Conservation (phyloP, 1,140 invertebrate species). For the Bemisia tabaci region DNA sequence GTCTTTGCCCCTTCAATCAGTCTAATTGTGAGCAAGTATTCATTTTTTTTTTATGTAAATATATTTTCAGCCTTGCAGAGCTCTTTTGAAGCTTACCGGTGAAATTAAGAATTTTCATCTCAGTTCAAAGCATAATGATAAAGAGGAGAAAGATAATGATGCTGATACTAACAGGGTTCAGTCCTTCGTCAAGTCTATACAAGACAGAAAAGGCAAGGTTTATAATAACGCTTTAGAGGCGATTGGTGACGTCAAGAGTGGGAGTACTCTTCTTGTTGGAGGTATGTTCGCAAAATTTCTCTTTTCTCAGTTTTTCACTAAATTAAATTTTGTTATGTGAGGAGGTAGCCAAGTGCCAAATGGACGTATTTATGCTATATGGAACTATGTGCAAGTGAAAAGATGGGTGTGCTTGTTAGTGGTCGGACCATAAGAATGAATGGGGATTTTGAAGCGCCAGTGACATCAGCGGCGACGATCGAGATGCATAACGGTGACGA, state of each 20-base stretch:
- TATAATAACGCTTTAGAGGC: constrained; percentile 18
- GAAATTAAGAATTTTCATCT: not conserved
- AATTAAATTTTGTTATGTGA: not conserved
- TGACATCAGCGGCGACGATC: too few relatives aligned
- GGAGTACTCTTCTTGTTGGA: constrained; percentile 22
- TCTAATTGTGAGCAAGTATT: too few relatives aligned
- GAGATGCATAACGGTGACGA: too few relatives aligned
- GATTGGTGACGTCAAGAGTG: constrained; percentile 22
- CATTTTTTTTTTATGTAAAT: too few relatives aligned
- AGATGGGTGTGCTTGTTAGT: too few relatives aligned
- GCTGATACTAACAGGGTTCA: not conserved
- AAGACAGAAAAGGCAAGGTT: constrained; percentile 13
- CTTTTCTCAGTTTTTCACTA: not conserved
- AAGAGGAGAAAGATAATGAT: not conserved
- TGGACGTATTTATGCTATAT: not conserved
- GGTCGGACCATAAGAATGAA: too few relatives aligned
- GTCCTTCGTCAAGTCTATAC: not conserved
- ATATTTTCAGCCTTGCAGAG: not conserved
- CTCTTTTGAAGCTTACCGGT: not conserved
- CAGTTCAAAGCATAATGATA: not conserved
- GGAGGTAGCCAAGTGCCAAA: not conserved
- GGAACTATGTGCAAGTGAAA: too few relatives aligned
- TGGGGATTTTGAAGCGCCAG: too few relatives aligned
- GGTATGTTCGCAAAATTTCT: constrained; percentile 14
- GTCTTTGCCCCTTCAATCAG: too few relatives aligned